Base-by-base conservation (phyloP, 2,113 vertebrate genomes). In the Empidonax alnorum region DNA sequence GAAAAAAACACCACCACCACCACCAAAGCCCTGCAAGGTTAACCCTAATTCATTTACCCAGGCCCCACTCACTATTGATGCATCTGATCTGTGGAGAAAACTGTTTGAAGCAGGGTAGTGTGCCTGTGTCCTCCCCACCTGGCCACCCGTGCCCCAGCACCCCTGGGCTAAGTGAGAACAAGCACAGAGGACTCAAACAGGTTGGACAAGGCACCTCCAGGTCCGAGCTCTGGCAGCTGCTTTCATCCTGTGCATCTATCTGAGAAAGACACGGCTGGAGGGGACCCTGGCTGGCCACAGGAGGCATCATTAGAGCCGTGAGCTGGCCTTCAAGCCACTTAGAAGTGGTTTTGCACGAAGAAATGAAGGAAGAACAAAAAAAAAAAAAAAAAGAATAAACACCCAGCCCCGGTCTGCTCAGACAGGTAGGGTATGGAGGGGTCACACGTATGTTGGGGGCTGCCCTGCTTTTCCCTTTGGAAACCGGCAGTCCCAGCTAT, bases 41-140 rank as follows among this genome's bases (percentile, higher is more conserved):
- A 75, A 61, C 44, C 44, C 37, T 10, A 80, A 66, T 89, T 96
- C 42, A 79, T 95, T 97, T 96, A 88, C 90, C 89, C 91, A 80
- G 49, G 50, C 69, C 24, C 18, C 33, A 46, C 33, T 66, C n/a
- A 17, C 37, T 47, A 13, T 11, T 17, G 59, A 84, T n/a, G 35
- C 30, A 81, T 58, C 18, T 87, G 79, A 71, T 84, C 62, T 41
- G 22, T 24, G 30, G 53, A 91, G 47, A 55, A 68, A 93, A 82
- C 66, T 62, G 55, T 50, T 30, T 66, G 72, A 78, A 72, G 33
- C 10, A 7, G 8, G 44, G 53, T 18, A 72, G 55, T 14, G 3
- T 4, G 19, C 28, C n/a, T 10, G 14, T 66, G 46, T 55, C 76
- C 52, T 65, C 81, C 58, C 44, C 39, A 89, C 30, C 50, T n/a